Evolutionary conservation across 2,113 vertebrate genomes (phyloP).

Genomic region (Cyanocitta stelleri): DNA sequence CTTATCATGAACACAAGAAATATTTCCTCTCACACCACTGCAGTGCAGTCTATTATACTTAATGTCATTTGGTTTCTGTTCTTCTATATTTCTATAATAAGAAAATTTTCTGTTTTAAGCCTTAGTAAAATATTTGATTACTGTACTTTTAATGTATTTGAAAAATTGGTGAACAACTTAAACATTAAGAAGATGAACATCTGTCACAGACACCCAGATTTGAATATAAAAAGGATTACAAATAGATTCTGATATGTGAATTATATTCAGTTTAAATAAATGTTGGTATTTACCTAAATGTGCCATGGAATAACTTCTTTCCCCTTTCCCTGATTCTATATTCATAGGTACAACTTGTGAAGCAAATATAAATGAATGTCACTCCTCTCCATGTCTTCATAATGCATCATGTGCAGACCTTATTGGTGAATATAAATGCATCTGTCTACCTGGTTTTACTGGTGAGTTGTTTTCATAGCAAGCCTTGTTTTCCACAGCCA

Average conservation of each 20-base stretch:
- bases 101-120: slow-evolving; percentile 1
- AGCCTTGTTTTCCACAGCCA: background rate
- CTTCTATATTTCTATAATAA: slow-evolving; percentile 6
- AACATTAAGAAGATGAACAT: background rate
- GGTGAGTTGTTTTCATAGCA: slow-evolving; percentile 55
- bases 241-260: background rate
- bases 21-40: background rate
- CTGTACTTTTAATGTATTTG: background rate
- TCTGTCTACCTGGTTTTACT: slow-evolving; percentile 71
- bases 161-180: background rate
- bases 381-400: slow-evolving; percentile 72
- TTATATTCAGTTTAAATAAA: background rate
- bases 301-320: background rate
- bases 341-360: slow-evolving; percentile 74
- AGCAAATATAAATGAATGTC: slow-evolving; percentile 75
- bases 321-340: background rate
- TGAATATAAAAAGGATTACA: background rate
- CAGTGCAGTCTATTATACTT: background rate
- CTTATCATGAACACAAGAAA: background rate
- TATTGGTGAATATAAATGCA: slow-evolving; percentile 64
- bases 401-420: slow-evolving; percentile 72
- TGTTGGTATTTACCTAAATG: background rate
- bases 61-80: background rate
- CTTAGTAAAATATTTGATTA: background rate
- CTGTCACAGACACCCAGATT: background rate